Conservation (phyloP, 2,888 invertebrate species). For the Dermolepida albohirtum region DNA sequence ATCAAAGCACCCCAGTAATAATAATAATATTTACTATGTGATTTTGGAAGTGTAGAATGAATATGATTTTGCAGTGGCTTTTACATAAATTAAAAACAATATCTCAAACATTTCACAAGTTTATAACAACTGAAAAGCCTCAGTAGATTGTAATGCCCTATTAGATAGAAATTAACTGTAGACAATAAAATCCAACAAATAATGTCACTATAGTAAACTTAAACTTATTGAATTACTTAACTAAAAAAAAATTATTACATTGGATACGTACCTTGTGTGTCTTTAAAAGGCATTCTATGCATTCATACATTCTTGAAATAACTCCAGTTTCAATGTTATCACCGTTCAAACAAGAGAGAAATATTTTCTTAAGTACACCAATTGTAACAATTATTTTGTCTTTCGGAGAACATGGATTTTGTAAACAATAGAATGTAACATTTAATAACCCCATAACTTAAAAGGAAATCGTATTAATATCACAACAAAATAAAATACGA, state of each 20-base stretch:
- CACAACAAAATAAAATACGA: neutral
- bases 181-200: too few species aligned
- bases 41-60: too few species aligned
- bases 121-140: too few species aligned
- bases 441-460: slow-evolving; percentile 28
- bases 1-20: too few species aligned
- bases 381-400: slow-evolving; percentile 21
- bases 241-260: neutral
- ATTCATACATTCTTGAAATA: slow-evolving; percentile 34
- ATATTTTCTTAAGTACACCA: slow-evolving; percentile 27
- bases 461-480: slow-evolving; percentile 12
- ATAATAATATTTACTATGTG: too few species aligned
- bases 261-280: slow-evolving; percentile 37
- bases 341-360: slow-evolving; percentile 8
- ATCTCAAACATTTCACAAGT: too few species aligned
- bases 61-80: too few species aligned
- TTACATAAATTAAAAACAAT: too few species aligned
- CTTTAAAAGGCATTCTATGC: slow-evolving; percentile 36
- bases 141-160: too few species aligned
- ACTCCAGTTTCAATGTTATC: slow-evolving; percentile 36
- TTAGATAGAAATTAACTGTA: too few species aligned
- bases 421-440: slow-evolving; percentile 24
- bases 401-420: slow-evolving; percentile 38
- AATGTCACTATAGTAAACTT: too few species aligned
- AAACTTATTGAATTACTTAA: too few species aligned